Evolutionary conservation across 2,888 invertebrate species (phyloP), one percentile per base, ranked within the genome.

Genomic region (Timema podura): DNA sequence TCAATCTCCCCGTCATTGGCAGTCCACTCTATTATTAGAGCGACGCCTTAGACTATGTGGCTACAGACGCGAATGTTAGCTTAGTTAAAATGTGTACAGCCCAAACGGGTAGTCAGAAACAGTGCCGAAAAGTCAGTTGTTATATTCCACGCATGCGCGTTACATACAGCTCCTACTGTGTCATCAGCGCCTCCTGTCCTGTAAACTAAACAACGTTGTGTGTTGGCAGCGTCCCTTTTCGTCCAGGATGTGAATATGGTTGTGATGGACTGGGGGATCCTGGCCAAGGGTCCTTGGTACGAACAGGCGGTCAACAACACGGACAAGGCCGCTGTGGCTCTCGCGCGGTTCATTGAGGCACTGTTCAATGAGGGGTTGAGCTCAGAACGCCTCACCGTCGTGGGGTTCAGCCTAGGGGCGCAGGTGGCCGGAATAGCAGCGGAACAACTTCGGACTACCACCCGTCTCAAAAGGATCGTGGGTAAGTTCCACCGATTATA

Each of bases 381-480:
- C 0, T 80, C 88, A 1, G 80, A 86, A 13, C 83, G 85, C 15
- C 80, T 92, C 51, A 91, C 91, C 77, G 81, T 93, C 67, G 87
- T 93, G 73, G 92, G 92, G 0, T 92, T 92, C 76, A 88, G 88
- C 76, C 79, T 89, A 75, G 89, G 89, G 0, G 88, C 91, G 3
- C 92, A 93, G 77, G 87, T 90, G 0, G 91, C 91, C 0, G 92
- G 92, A 0, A 89, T 91, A 73, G 86, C 88, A 11, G 92, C 92
- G 57, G 91, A 92, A 77, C 83, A 84, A 45, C 84, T 89, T 64
- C 88, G 89, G 70, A 88, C 88, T 30, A 3, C 30, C 30, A 30
- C 30, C 30, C 30, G 30, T 30, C 30, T 30, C 30, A 30, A 30
- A 30, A 61, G 61, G 61, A 61, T 61, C 61, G n/a, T 61, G 9